Percentiles rank a stretch among this genome's conserved stretches.
These are phyloP conservation scores for Erebia epiphron DNA, from an alignment of 2,888 invertebrate genomes.

Conservation along the genomic window DNA sequence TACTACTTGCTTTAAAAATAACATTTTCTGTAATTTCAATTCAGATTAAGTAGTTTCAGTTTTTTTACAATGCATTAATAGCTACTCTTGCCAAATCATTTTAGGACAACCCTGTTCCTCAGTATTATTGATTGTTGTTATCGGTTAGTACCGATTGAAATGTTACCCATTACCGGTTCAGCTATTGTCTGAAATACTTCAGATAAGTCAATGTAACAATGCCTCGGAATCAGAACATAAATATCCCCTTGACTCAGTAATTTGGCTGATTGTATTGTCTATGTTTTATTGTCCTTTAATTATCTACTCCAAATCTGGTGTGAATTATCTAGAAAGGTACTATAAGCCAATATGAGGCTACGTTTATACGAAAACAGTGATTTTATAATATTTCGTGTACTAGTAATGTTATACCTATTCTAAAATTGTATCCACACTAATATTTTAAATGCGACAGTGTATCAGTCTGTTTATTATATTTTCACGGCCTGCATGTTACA, in stretches of 20 bases:
- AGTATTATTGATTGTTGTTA: constrained; percentile 33
- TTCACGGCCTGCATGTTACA: too few relatives aligned
- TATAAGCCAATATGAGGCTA: not conserved
- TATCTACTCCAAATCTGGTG: not conserved
- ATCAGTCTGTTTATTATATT: too few relatives aligned
- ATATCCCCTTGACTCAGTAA: constrained; percentile 25
- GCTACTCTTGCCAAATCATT: not conserved
- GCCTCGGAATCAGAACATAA: constrained; percentile 34
- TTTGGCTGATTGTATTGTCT: constrained; percentile 11
- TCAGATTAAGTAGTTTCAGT: too few relatives aligned
- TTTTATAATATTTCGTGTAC: too few relatives aligned
- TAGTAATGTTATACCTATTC: too few relatives aligned
- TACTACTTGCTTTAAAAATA: too few relatives aligned
- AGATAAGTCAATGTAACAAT: constrained; percentile 36
- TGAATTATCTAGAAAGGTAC: not conserved
- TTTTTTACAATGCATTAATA: too few relatives aligned
- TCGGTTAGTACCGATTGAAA: constrained; percentile 39
- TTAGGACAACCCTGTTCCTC: constrained; percentile 34
- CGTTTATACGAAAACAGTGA: not conserved
- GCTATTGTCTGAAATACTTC: constrained; percentile 35
- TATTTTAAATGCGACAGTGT: too few relatives aligned
- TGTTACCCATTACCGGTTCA: constrained; percentile 36
- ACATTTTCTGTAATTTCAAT: too few relatives aligned
- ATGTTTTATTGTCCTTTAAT: constrained; percentile 12
- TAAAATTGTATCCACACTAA: too few relatives aligned